These are phyloP conservation scores for Tetragonisca angustula DNA, from an alignment of 2,888 invertebrate genomes.

Conservation along the genomic window DNA sequence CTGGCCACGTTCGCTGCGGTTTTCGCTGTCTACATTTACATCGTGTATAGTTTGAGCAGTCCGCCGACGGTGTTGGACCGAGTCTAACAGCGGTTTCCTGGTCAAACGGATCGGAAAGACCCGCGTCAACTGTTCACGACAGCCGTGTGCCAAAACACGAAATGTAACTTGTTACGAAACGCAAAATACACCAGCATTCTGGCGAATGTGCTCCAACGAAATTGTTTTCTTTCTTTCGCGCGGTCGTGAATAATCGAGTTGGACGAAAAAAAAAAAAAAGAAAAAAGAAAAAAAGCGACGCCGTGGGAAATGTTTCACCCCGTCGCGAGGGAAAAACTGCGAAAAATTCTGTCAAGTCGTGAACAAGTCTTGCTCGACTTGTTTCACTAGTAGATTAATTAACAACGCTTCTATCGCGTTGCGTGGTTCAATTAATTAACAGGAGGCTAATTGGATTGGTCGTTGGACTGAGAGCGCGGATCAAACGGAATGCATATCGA, in stretches of 20 bases:
- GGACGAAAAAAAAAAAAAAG: background rate
- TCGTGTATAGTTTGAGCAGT: conserved; percentile 76
- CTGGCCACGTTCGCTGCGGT: conserved; percentile 73
- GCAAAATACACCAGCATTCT: background rate
- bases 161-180: background rate
- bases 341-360: conserved; percentile 15
- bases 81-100: conserved; percentile 16
- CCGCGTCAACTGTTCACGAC: background rate
- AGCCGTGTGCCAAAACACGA: background rate
- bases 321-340: background rate
- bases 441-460: conserved; percentile 18
- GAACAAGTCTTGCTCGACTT: background rate
- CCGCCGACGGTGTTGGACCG: conserved; percentile 58
- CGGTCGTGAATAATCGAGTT: conserved; percentile 7
- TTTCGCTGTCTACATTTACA: conserved; percentile 72
- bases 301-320: conserved; percentile 22
- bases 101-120: conserved; percentile 11
- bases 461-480: background rate
- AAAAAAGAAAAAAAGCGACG: no score
- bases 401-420: conserved; percentile 9
- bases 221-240: background rate
- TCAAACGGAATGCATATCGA: background rate
- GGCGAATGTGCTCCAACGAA: background rate
- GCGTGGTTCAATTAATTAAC: conserved; percentile 19
- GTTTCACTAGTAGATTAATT: conserved; percentile 35